Evolutionary conservation across 2,797 vertebrate genomes (phyloP).

Genomic region (Oreochromis grahami): DNA sequence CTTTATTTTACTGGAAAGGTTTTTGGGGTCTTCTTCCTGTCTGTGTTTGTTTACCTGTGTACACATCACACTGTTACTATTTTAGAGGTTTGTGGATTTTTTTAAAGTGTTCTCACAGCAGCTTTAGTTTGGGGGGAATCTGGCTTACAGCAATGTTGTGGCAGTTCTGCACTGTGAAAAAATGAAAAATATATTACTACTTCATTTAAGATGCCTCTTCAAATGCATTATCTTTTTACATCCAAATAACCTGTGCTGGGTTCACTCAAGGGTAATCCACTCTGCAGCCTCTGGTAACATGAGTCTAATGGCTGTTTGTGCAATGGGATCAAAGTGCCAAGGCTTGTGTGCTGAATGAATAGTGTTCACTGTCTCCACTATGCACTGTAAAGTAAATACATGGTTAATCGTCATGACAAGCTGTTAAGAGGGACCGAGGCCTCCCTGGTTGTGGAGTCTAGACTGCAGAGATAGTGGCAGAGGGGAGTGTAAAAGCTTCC

Average conservation of each 20-base stretch:
- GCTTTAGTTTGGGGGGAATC: constrained; percentile 15
- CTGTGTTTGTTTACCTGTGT: background rate
- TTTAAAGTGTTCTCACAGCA: constrained; percentile 6
- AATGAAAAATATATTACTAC: background rate
- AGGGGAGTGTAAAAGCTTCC: background rate
- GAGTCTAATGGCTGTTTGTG: constrained; percentile 25
- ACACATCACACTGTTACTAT: background rate
- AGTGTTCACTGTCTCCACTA: constrained; percentile 6
- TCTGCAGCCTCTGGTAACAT: constrained; percentile 14
- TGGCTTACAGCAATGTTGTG: constrained; percentile 26
- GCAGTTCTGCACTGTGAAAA: constrained; percentile 32
- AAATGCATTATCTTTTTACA: constrained; percentile 32
- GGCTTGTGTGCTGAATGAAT: constrained; percentile 8
- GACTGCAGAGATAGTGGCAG: constrained; percentile 31
- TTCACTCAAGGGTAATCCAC: constrained; percentile 58
- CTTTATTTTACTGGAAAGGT: background rate
- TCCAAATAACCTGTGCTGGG: constrained; percentile 43
- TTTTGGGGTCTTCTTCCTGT: background rate
- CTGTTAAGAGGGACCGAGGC: constrained; percentile 55
- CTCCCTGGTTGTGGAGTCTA: constrained; percentile 42
- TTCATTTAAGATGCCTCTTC: constrained; percentile 11
- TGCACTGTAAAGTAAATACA: constrained; percentile 23
- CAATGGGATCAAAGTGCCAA: constrained; percentile 24
- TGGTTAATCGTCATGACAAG: constrained; percentile 51
- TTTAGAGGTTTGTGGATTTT: constrained; percentile 3